phyloP scores from a whole-genome alignment of 2,113 vertebrate genomes.

The Nothocercus julius region DNA sequence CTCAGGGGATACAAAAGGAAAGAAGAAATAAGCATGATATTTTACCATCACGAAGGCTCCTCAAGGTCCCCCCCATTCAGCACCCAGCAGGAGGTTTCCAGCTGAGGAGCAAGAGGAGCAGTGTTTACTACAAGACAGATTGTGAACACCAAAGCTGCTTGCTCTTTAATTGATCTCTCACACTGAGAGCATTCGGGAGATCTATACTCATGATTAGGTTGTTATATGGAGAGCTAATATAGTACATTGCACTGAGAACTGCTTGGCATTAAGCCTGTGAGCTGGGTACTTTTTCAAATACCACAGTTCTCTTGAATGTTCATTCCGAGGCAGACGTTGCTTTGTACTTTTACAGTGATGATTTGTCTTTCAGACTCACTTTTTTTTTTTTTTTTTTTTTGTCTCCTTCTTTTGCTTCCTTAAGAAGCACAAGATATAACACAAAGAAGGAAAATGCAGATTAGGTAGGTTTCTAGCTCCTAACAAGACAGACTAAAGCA shows the following conservation, averaged over 20 bases:
- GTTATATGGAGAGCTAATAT: constrained; percentile 5
- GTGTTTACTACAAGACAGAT: constrained; percentile 45
- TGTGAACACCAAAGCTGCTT: constrained; percentile 19
- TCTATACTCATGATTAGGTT: not conserved
- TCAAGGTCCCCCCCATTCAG: not conserved
- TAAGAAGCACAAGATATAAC: not conserved
- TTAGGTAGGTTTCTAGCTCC: not conserved
- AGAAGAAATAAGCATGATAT: not conserved
- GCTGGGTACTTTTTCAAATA: not conserved
- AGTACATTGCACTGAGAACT: not conserved
- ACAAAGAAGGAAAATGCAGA: not conserved
- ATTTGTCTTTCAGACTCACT: not conserved
- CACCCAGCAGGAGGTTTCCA: constrained; percentile 35
- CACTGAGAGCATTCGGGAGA: constrained; percentile 1
- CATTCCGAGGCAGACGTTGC: not conserved
- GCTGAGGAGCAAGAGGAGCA: not conserved
- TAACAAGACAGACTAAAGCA: not conserved
- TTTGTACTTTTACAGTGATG: not conserved
- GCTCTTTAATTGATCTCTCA: constrained; percentile 41
- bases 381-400: not conserved
- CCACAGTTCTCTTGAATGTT: not conserved
- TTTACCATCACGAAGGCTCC: not conserved
- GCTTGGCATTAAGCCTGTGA: constrained; percentile 1
- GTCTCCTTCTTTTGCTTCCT: not conserved
- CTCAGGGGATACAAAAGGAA: not conserved